These are phyloP conservation scores for Acomys russatus DNA, from an alignment of 2,797 vertebrate species.

Conservation along the genomic window DNA sequence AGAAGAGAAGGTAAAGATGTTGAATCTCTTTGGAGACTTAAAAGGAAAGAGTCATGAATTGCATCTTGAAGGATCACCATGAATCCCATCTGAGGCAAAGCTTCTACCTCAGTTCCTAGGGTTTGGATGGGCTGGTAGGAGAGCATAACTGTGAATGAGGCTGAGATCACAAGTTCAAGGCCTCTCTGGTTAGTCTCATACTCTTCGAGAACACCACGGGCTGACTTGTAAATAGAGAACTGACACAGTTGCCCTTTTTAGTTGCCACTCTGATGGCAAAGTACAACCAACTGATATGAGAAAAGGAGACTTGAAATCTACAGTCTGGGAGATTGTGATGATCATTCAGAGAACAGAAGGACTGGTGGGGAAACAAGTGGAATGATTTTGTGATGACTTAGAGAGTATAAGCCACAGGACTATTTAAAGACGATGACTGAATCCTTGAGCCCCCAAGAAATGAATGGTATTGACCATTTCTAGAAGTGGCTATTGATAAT, in stretches of 20 bases:
- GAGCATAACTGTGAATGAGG: neutral
- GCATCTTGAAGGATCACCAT: neutral
- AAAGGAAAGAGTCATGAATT: neutral
- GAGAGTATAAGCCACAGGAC: neutral
- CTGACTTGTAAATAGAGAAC: constrained; percentile 33
- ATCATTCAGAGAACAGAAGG: neutral
- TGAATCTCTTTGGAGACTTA: neutral
- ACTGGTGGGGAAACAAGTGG: neutral
- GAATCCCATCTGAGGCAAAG: neutral
- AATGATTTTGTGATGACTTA: neutral
- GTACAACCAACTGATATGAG: neutral
- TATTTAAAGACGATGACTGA: neutral
- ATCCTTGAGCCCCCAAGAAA: neutral
- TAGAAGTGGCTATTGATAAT: constrained; percentile 11
- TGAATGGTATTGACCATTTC: neutral
- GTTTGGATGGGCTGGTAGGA: neutral
- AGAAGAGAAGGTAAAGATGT: neutral
- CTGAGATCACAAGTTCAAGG: neutral
- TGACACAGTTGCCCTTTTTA: neutral
- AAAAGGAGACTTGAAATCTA: neutral
- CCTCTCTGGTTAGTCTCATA: neutral
- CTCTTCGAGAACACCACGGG: neutral
- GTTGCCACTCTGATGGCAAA: constrained; percentile 14
- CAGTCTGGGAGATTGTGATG: neutral
- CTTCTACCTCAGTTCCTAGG: neutral